phyloP scores from a whole-genome alignment of 2,113 vertebrate species.

The Oriolus oriolus region DNA sequence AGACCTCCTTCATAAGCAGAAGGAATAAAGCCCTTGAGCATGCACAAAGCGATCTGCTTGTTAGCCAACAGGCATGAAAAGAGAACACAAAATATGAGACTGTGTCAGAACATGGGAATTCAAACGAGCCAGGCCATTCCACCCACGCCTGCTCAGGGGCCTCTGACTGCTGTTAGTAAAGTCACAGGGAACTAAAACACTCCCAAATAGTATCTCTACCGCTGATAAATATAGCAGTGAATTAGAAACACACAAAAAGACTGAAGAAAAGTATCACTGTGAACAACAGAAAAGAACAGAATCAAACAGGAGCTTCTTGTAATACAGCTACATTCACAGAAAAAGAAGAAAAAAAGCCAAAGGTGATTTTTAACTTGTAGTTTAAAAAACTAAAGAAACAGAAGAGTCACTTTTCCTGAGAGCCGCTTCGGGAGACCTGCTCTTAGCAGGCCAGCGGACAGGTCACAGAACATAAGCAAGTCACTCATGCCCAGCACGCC shows the following conservation, averaged over 20 bases:
- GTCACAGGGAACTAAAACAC: not conserved
- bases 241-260: not conserved
- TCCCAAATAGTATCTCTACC: not conserved
- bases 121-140: rapidly evolving
- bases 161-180: not conserved
- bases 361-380: not conserved
- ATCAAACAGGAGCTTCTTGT: not conserved
- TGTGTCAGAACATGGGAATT: not conserved
- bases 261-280: not conserved
- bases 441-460: not conserved
- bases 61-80: not conserved
- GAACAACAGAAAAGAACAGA: not conserved
- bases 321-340: not conserved
- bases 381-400: not conserved
- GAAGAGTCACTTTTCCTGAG: not conserved
- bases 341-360: not conserved
- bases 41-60: rapidly evolving
- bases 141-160: not conserved
- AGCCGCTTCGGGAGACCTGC: not conserved
- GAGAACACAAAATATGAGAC: not conserved
- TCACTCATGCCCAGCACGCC: not conserved
- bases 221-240: not conserved
- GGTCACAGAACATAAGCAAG: not conserved
- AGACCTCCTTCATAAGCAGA: not conserved
- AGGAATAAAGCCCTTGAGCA: not conserved